Conservation (phyloP, 2,113 vertebrate genomes). For the Nothoprocta pentlandii region DNA sequence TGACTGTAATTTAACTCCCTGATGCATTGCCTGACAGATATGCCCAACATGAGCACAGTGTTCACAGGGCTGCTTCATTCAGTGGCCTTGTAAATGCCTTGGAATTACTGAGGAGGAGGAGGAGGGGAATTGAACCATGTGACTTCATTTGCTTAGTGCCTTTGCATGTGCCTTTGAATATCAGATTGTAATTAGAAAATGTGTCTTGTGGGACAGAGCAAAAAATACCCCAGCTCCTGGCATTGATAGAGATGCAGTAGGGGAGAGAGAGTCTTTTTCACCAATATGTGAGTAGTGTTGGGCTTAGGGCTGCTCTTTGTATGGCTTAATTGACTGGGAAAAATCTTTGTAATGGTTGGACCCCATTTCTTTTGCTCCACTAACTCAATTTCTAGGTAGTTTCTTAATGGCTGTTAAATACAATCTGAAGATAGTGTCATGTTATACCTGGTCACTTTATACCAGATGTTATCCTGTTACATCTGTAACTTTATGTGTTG, state of each 20-base stretch:
- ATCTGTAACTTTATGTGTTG: background rate
- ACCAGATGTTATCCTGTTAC: background rate
- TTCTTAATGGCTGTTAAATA: background rate
- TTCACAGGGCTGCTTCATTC: background rate
- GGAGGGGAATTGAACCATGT: background rate
- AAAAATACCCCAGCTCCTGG: background rate
- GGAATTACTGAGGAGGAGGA: background rate
- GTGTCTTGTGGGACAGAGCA: background rate
- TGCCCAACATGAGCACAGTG: background rate
- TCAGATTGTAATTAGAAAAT: background rate
- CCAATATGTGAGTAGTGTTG: accelerated
- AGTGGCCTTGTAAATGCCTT: conserved; percentile 19
- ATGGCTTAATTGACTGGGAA: background rate
- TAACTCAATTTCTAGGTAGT: background rate
- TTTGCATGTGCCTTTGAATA: background rate
- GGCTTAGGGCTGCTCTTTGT: background rate
- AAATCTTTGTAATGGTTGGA: background rate
- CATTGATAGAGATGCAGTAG: background rate
- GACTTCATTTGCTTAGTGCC: conserved; percentile 11
- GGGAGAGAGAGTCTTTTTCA: background rate
- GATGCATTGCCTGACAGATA: conserved; percentile 52
- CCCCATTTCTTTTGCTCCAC: background rate
- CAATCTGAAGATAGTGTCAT: background rate
- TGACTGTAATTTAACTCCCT: conserved; percentile 11
- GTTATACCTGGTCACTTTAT: accelerated